Base-by-base conservation (phyloP, 2,113 vertebrate species). In the Anseranas semipalmata region DNA sequence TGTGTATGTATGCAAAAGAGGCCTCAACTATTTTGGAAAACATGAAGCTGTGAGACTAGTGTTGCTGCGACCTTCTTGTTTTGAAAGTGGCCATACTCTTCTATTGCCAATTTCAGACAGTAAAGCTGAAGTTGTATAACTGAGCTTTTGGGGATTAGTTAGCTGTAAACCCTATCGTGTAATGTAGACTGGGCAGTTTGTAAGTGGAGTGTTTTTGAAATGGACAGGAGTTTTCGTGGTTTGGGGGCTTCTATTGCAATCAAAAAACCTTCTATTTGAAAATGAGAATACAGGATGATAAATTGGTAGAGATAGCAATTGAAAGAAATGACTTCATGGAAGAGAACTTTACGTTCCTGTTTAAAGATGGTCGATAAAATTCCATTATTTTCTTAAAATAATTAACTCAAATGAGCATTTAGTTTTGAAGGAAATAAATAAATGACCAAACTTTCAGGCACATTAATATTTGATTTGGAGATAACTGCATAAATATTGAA, bases 401-500 rank as follows among this genome's bases (percentile, higher is more conserved):
- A 97, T 97, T 96, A 97, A 95, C 78, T 93, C 71, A 85, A 96
- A 94, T 89, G 62, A 79, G 82, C 55, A 35, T 88, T 95, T 96
- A 56, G 81, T 87, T 97, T 97, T 90, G 82, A 96, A 94, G 93
- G 85, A 96, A 96, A 93, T 97, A 98, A 98, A 97, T 96, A 97
- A 94, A 97, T 97, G 72, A 56, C 86, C 96, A 95, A 95, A 97
- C 91, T 97, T 95, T 77, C 74, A 80, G 76, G 66, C 32, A 89
- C 79, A 96, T 98, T 96, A 97, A 97, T 98, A 98, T 98, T 98
- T 98, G 90, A 98, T 97, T 96, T 96, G 85, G 91, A 96, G 97
- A 97, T 98, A 97, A 97, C 96, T 95, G 72, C 96, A 98, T 98
- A 97, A 98, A 98, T 98, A 97, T 97, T 98, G 93, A 90, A 97